A percentile compares a stretch with the other conserved stretches of the same genome.
phyloP scores from a whole-genome alignment of 2,113 vertebrate species.

The Mus spicilegus region DNA sequence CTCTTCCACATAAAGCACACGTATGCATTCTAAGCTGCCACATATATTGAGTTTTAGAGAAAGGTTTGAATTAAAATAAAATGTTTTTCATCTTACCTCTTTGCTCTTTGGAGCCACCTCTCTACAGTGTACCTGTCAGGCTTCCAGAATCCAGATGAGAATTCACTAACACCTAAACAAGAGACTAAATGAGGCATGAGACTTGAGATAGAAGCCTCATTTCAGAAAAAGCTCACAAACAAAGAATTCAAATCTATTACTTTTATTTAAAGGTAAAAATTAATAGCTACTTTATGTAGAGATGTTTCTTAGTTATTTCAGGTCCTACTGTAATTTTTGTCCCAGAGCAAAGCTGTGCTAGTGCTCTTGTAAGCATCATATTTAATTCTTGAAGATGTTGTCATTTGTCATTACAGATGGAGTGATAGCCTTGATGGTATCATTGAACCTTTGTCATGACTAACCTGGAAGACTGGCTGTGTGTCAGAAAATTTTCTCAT shows the following conservation, averaged over 20 bases:
- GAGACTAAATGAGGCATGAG: conserved; percentile 20
- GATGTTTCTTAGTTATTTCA: not conserved
- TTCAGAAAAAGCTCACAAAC: conserved; percentile 24
- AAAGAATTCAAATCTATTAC: not conserved
- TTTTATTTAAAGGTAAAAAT: conserved; percentile 48
- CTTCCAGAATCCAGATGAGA: not conserved
- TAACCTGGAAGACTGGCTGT: conserved; percentile 84
- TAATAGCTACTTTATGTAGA: not conserved
- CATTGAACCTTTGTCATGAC: conserved; percentile 85
- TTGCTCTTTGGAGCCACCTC: not conserved
- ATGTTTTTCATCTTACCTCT: not conserved
- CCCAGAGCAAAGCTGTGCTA: conserved; percentile 75
- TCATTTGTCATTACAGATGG: conserved; percentile 83
- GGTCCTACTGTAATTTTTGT: conserved; percentile 62
- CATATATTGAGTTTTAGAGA: conserved; percentile 45
- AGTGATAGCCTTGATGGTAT: conserved; percentile 86
- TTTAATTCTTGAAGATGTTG: conserved; percentile 76
- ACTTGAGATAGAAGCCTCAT: conserved; percentile 27
- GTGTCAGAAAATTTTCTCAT: conserved; percentile 85
- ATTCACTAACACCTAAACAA: not conserved
- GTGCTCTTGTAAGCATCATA: conserved; percentile 73
- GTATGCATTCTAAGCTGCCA: not conserved
- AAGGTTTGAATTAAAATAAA: conserved; percentile 20
- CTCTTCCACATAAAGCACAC: conserved; percentile 6
- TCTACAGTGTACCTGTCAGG: not conserved